Percentiles rank a stretch among this genome's conserved stretches.
phyloP scores from a whole-genome alignment of 2,113 vertebrate species.

The Myotis lucifugus region DNA sequence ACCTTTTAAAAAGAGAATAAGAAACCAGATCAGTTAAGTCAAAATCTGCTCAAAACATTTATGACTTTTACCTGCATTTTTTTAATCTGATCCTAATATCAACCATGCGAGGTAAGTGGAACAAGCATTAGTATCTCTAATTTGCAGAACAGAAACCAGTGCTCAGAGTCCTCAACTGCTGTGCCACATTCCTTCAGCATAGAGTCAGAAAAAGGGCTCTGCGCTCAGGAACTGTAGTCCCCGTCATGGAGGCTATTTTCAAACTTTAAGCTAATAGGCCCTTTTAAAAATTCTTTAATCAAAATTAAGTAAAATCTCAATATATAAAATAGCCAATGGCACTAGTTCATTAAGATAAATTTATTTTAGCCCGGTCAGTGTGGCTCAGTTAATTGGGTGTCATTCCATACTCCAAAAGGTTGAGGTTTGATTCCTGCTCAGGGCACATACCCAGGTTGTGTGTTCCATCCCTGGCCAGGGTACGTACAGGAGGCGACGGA shows the following conservation, averaged over 20 bases:
- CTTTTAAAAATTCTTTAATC: background rate
- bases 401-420: background rate
- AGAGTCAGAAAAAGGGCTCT: background rate
- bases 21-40: background rate
- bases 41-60: background rate
- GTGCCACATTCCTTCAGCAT: background rate
- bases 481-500: background rate
- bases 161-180: background rate
- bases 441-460: background rate
- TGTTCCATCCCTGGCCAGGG: background rate
- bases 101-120: background rate
- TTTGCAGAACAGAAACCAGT: background rate
- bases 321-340: background rate
- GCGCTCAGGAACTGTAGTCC: too few species aligned
- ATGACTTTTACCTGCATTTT: background rate
- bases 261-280: background rate
- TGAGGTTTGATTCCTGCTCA: background rate
- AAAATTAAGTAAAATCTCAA: background rate
- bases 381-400: background rate
- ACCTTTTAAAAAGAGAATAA: background rate
- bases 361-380: background rate
- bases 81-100: background rate
- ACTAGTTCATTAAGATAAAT: conserved; percentile 19
- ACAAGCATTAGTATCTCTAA: too few species aligned
- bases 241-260: background rate